Percentiles rank a stretch among this genome's conserved stretches.
These are phyloP conservation scores for Colletes collaris DNA, from an alignment of 2,888 invertebrate genomes.

Conservation along the genomic window DNA sequence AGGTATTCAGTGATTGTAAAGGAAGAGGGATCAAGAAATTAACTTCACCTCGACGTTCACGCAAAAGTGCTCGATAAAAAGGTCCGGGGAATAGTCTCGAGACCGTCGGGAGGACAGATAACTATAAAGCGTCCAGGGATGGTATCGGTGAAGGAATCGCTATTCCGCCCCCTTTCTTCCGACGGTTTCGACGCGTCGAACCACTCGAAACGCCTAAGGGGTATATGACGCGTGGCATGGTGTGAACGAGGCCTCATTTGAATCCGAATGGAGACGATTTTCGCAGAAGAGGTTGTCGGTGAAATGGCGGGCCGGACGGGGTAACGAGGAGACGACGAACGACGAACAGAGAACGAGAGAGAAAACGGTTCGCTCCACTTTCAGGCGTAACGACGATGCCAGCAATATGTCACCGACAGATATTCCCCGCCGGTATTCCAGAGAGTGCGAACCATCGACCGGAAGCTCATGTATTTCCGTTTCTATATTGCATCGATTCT, in stretches of 20 bases:
- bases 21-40: background rate
- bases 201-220: conserved; percentile 70
- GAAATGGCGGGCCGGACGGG: conserved; percentile 71
- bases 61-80: conserved; percentile 40
- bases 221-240: conserved; percentile 78
- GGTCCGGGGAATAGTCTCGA: conserved; percentile 17
- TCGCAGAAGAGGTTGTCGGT: conserved; percentile 78
- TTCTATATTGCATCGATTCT: conserved; percentile 65
- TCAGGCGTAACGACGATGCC: conserved; percentile 74
- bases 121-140: conserved; percentile 48
- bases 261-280: conserved; percentile 82
- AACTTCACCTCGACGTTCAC: background rate
- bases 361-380: conserved; percentile 68
- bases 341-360: conserved; percentile 26
- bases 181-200: conserved; percentile 67
- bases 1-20: background rate
- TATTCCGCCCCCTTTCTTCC: conserved; percentile 40
- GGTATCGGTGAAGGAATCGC: conserved; percentile 63
- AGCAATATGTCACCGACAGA: conserved; percentile 81
- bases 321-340: conserved; percentile 23
- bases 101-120: conserved; percentile 40
- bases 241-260: conserved; percentile 81
- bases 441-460: conserved; percentile 71
- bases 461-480: conserved; percentile 75
- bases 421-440: conserved; percentile 72